phyloP scores from a whole-genome alignment of 2,888 invertebrate genomes.

The Agonopterix arenella region DNA sequence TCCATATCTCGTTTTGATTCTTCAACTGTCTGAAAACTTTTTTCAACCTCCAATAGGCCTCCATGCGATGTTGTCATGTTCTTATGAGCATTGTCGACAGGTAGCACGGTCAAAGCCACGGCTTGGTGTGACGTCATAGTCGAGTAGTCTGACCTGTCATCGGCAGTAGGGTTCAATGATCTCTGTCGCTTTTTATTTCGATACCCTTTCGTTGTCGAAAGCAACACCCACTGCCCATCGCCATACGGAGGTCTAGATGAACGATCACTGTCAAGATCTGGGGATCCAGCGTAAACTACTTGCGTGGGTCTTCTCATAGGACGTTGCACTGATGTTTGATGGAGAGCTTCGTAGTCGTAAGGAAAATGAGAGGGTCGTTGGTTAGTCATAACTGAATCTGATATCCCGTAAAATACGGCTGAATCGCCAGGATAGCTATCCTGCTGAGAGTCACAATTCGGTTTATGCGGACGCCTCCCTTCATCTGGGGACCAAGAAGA shows the following conservation, averaged over 20 bases:
- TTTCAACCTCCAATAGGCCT: conserved; percentile 85
- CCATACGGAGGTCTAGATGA: conserved; percentile 79
- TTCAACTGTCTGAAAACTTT: conserved; percentile 82
- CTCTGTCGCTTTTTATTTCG: conserved; percentile 71
- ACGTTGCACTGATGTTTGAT: conserved; percentile 46
- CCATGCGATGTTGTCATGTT: conserved; percentile 84
- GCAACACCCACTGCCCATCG: conserved; percentile 86
- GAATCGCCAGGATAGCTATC: conserved; percentile 43
- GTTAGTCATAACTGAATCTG: conserved; percentile 67
- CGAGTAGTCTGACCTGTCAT: conserved; percentile 37
- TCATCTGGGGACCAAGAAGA: conserved; percentile 61
- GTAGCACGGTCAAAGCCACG: conserved; percentile 83
- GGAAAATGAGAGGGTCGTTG: conserved; percentile 67
- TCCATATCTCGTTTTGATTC: conserved; percentile 69
- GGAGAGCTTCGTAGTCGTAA: conserved; percentile 61
- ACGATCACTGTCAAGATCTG: conserved; percentile 63
- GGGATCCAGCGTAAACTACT: conserved; percentile 66
- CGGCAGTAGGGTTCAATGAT: conserved; percentile 40
- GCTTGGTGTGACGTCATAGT: conserved; percentile 69
- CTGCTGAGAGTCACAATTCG: conserved; percentile 62
- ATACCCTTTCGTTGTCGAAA: conserved; percentile 88
- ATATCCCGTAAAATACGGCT: conserved; percentile 52
- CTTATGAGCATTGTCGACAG: conserved; percentile 78
- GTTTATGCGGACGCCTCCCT: conserved; percentile 55
- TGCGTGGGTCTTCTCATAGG: conserved; percentile 62